Conservation (phyloP, 92 coral and sea anemone genomes). For the Anthopleura xanthogrammica region DNA sequence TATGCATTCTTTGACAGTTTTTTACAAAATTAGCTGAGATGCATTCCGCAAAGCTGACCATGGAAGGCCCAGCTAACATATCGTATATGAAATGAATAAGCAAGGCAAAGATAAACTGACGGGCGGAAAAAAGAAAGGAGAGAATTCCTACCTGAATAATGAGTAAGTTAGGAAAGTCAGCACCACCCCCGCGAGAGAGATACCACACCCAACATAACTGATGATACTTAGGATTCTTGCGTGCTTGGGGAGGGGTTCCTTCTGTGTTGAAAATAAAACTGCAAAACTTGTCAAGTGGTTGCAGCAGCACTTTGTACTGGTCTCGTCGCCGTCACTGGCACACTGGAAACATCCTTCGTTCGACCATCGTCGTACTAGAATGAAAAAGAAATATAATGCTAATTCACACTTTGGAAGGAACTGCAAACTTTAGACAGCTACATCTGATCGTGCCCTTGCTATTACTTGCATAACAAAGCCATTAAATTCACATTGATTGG, state of each 20-base stretch:
- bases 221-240: slow-evolving; percentile 43
- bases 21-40: too few relatives aligned
- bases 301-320: slow-evolving; percentile 46
- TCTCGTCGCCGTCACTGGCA: neutral
- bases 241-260: slow-evolving; percentile 14
- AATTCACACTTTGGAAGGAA: neutral
- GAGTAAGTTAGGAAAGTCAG: slow-evolving; percentile 81
- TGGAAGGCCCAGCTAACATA: too few relatives aligned
- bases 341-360: slow-evolving; percentile 29
- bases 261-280: slow-evolving; percentile 70
- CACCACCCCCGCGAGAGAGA: slow-evolving; percentile 71
- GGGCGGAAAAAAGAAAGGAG: neutral
- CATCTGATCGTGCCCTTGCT: neutral
- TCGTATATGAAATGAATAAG: too few relatives aligned
- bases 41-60: too few relatives aligned
- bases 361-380: slow-evolving; percentile 29
- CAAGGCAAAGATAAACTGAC: neutral
- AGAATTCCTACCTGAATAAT: slow-evolving; percentile 69
- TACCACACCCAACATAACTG: slow-evolving; percentile 84
- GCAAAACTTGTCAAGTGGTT: slow-evolving; percentile 89
- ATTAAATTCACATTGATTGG: neutral
- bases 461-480: neutral
- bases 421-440: too few relatives aligned
- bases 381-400: neutral
- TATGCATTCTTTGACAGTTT: too few relatives aligned